Base-by-base conservation (phyloP, 2,113 vertebrate genomes). In the Tympanuchus pallidicinctus region DNA sequence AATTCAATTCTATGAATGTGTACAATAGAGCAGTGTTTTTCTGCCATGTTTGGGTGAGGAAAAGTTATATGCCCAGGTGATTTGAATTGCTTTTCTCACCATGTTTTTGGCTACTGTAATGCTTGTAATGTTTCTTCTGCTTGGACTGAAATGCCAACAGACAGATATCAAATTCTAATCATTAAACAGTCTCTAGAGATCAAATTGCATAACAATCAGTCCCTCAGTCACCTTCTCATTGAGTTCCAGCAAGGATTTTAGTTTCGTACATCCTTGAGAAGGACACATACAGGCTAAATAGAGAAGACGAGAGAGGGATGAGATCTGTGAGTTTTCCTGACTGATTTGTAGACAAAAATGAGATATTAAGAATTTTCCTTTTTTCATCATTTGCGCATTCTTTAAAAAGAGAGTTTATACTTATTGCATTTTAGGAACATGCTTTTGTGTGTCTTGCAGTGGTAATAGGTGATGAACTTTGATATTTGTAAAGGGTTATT, bases 161-260 rank as follows among this genome's bases (percentile, higher is more conserved):
- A 84, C 69, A 75, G 65, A 50, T 93, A 93, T 52, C 93, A 82
- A 94, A 75, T 95, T 93, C 66, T 93, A 85, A 69, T 84, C 20
- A 72, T 75, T 95, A 82, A 92, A 74, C 45, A 91, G 40, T 54
- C 65, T 65, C 32, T 60, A 57, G 84, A 89, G 70, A 86, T 93
- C 17, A 2, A 82, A 79, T 85, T 87, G 74, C 89, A 43, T 82
- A 82, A 84, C 32, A 93, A 6, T 84, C 57, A 60, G 65, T 56
- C 57, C 13, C 38, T 81, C 34, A 71, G 45, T 66, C 18, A 67
- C 13, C 86, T 92, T 81, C 52, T 90, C 36, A 28, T 9, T 71
- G 77, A 42, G 11, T 71, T 92, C 70, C 86, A 50, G 24, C 5
- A 34, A 14, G 38, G 81, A 22, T 52, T 93, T 71, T 84, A 30